A percentile compares a stretch with the other conserved stretches of the same genome.
These are phyloP conservation scores for Pyrrhosoma nymphula DNA, from an alignment of 2,888 invertebrate species.

Conservation along the genomic window DNA sequence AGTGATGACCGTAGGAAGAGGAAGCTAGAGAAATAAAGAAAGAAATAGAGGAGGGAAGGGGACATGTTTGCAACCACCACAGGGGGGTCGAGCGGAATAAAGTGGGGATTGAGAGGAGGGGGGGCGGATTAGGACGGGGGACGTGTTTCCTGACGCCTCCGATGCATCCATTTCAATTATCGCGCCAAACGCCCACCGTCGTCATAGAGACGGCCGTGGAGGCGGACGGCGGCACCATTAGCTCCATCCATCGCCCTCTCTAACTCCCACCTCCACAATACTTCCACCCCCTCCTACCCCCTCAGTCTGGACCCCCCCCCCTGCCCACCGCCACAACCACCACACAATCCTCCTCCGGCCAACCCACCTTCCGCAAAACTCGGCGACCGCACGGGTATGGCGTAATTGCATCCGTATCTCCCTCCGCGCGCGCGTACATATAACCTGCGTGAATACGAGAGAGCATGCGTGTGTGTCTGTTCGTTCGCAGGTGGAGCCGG, in stretches of 20 bases:
- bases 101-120: no score
- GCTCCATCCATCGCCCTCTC: neutral
- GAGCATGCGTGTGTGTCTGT: neutral
- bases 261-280: no score
- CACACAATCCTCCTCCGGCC: neutral
- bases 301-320: no score
- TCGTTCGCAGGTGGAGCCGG: neutral
- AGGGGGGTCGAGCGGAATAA: neutral
- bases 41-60: neutral
- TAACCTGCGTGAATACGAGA: neutral
- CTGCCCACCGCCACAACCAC: neutral
- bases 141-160: neutral
- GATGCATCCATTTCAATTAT: conserved; percentile 37
- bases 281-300: no score
- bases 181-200: conserved; percentile 19
- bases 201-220: conserved; percentile 1
- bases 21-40: neutral
- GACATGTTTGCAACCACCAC: neutral
- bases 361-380: neutral
- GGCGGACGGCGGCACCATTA: neutral
- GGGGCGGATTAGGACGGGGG: no score
- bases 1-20: neutral
- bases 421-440: neutral
- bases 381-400: neutral
- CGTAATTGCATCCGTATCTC: conserved; percentile 45